Conservation (phyloP, 2,888 invertebrate genomes). For the Linnaemya vulpina region DNA sequence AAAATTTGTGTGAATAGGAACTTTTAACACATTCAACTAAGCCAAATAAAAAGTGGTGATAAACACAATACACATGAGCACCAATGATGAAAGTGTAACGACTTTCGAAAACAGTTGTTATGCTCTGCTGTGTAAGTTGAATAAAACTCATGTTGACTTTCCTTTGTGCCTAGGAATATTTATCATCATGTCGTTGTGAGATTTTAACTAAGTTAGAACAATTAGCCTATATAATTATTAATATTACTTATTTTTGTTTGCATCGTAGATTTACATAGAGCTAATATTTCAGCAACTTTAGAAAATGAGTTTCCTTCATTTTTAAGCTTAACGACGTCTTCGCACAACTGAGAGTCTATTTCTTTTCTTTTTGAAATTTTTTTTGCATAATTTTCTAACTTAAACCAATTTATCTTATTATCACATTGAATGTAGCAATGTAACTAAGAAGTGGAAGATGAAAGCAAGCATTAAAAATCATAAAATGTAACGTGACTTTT, state of each 20-base stretch:
- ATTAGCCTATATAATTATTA: background rate
- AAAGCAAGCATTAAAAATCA: too few species aligned
- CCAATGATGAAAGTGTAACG: too few species aligned
- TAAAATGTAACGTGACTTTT: constrained; percentile 5
- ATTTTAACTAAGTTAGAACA: background rate
- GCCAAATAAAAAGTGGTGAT: too few species aligned
- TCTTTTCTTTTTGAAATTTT: background rate
- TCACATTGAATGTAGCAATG: background rate
- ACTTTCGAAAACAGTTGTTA: too few species aligned
- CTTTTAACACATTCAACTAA: too few species aligned
- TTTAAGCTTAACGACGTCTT: background rate
- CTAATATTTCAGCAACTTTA: background rate
- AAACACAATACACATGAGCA: too few species aligned
- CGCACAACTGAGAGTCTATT: background rate
- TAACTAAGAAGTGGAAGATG: background rate
- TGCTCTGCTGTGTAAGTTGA: too few species aligned
- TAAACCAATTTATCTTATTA: background rate
- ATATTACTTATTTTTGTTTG: background rate
- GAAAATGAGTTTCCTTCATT: background rate
- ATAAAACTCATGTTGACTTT: too few species aligned
- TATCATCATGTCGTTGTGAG: too few species aligned
- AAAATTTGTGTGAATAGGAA: too few species aligned
- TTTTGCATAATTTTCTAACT: background rate
- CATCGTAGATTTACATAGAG: background rate
- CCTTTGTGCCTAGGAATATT: too few species aligned